Evolutionary conservation across 2,888 invertebrate genomes (phyloP), one percentile per base, ranked within the genome.

Genomic region (Nomada ruficornis): DNA sequence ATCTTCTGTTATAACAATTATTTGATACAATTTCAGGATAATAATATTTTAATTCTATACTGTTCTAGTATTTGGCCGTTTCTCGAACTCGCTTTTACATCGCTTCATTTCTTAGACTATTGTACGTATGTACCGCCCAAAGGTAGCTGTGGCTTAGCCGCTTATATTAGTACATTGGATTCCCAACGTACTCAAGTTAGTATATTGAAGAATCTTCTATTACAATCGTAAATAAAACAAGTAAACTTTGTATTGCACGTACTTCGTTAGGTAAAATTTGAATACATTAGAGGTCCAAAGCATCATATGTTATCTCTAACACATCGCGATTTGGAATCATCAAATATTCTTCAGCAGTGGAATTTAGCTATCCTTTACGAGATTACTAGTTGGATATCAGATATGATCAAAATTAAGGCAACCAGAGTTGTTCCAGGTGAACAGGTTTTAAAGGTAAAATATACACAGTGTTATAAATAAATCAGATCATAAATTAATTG

Each of bases 91-190:
- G 89, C 90, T 15, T 85, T 93, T 62, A 71, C 92, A 29, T 91
- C 91, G 15, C 77, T 93, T 55, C 93, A 93, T 82, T 85, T 93
- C 52, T 76, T 93, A 62, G 93, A 93, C 84, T 93, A 93, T 71
- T 90, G 91, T 47, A 92, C 91, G 52, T 94, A 93, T 62, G 88
- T 93, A 11, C 92, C 93, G 23, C 92, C 93, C 18, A 89, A 87
- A 83, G 93, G 93, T 18, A 93, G 92, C 54, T 93, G 93, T 68
- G 93, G 93, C 64, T 74, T 93, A 55, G 88, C 91, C 50, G 85
- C 89, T 54, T 91, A 92, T 72, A 87, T 93, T 52, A 92, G 92
- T 69, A 89, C 93, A 20, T 87, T 89, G 47, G 90, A 88, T 77
- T 57, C 84, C 7, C 74, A 83, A 65, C 90, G 89, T 42, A 90